phyloP scores from a whole-genome alignment of 2,113 vertebrate species.

The Brienomyrus longianalis region DNA sequence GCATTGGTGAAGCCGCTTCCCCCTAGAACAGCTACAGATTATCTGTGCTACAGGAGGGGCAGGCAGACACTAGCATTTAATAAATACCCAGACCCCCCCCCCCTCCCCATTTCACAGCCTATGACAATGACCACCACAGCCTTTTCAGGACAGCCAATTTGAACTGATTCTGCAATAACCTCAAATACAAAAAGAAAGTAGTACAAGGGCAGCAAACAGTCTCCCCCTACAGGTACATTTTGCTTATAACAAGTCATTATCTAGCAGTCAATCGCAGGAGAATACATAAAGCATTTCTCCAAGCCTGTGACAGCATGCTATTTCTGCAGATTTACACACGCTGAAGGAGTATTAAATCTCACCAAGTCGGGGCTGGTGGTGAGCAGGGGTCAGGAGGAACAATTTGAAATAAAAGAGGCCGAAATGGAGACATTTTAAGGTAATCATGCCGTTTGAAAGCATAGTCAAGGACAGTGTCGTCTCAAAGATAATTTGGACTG shows the following conservation, averaged over 20 bases:
- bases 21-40: constrained; percentile 41
- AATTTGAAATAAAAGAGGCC: constrained; percentile 12
- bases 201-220: constrained; percentile 54
- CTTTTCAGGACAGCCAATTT: constrained; percentile 44
- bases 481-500: not conserved
- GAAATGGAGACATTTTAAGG: constrained; percentile 22
- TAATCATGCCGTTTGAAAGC: not conserved
- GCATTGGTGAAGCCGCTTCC: constrained; percentile 18
- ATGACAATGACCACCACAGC: constrained; percentile 41
- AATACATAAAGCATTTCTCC: constrained; percentile 41
- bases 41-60: constrained; percentile 38
- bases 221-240: constrained; percentile 49
- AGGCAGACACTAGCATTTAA: constrained; percentile 52
- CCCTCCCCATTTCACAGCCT: constrained; percentile 43
- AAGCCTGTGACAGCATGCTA: constrained; percentile 37
- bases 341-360: constrained; percentile 40
- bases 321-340: constrained; percentile 41
- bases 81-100: constrained; percentile 34
- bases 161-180: constrained; percentile 41
- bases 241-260: constrained; percentile 72
- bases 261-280: constrained; percentile 60
- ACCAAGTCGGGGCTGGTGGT: constrained; percentile 23
- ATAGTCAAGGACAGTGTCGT: constrained; percentile 1
- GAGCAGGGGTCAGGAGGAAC: not conserved
- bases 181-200: constrained; percentile 46